Base-by-base conservation (phyloP, 2,888 invertebrate genomes). In the Isoperla grammatica region DNA sequence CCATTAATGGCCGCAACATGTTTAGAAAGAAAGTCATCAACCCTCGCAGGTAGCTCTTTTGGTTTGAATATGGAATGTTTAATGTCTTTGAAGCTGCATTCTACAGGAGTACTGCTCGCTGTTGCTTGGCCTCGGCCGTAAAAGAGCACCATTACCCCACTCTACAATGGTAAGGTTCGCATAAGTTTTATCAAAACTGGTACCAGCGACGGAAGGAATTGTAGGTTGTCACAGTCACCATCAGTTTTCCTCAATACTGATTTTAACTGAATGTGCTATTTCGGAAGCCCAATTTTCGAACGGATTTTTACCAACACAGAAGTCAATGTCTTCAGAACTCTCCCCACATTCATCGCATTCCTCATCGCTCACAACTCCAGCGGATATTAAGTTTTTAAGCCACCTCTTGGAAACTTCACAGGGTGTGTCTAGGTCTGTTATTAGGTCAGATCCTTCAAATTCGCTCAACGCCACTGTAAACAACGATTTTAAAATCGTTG, bases 81-180 rank as follows among this genome's bases (percentile, higher is more conserved):
- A 6, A 59, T 59, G 42, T 64, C 56, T 37, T 63, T 61, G 45
- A 64, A 63, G 46, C 57, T 59, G 43, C 61, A 64, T 56, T 64
- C 64, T 19, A 64, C 64, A 35, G 59, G 35, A 22, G 59, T 61
- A 49, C 61, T 64, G 23, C 45, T 65, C 37, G n/a, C 19, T 35
- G 29, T 29, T 29, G 29, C 8, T 29, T 48, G 5, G 23, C 59
- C 29, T 20, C 43, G 45, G 11, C 17, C 42, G 60, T 57, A 64
- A 8, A 19, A 39, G 4, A 54, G 42, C 9, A 22, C 19, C 63
- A 63, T 64, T 22, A 17, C 15, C 39, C 13, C 55, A 61, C 64
- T 29, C 8, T 8, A 29, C 4, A 29, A 8, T 29, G 29, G 29
- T 8, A 29, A 29, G 4, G 29, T 29, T 29, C 29, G 29, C 4